phyloP scores from a whole-genome alignment of 2,888 invertebrate species.

The Sesia apiformis region DNA sequence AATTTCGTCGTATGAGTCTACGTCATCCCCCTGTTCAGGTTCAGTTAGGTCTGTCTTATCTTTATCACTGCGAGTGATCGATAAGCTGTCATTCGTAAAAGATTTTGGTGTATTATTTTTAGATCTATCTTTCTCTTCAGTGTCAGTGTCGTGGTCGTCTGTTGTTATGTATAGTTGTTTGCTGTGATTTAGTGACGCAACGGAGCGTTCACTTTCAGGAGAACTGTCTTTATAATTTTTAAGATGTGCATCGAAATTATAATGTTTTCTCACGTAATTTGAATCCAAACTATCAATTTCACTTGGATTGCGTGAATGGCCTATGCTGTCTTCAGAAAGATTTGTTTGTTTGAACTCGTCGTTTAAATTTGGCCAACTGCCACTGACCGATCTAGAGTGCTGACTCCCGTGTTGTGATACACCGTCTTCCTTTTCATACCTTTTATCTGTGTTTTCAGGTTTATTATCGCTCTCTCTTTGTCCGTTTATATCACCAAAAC shows the following conservation, averaged over 20 bases:
- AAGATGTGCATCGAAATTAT: slow-evolving; percentile 64
- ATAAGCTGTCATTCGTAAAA: slow-evolving; percentile 58
- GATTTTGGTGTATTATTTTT: slow-evolving; percentile 66
- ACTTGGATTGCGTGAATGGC: slow-evolving; percentile 66
- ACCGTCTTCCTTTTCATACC: slow-evolving; percentile 49
- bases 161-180: slow-evolving; percentile 58
- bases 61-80: slow-evolving; percentile 44
- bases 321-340: slow-evolving; percentile 65
- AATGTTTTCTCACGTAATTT: slow-evolving; percentile 73
- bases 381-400: slow-evolving; percentile 53
- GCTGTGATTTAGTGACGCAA: slow-evolving; percentile 40
- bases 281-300: slow-evolving; percentile 76
- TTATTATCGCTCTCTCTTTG: slow-evolving; percentile 45
- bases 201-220: slow-evolving; percentile 58
- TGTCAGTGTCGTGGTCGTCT: slow-evolving; percentile 53
- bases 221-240: slow-evolving; percentile 63
- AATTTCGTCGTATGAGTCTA: slow-evolving; percentile 40
- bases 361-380: slow-evolving; percentile 65
- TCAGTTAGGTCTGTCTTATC: slow-evolving; percentile 29
- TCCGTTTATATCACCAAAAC: slow-evolving; percentile 66
- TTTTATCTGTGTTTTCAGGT: slow-evolving; percentile 32
- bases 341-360: slow-evolving; percentile 58
- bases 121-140: slow-evolving; percentile 43
- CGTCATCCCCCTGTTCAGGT: slow-evolving; percentile 20
- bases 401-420: slow-evolving; percentile 48